A percentile compares a stretch with the other conserved stretches of the same genome.
These are phyloP conservation scores for Macropus fuliginosus DNA, from an alignment of 2,797 vertebrate genomes.

Conservation along the genomic window DNA sequence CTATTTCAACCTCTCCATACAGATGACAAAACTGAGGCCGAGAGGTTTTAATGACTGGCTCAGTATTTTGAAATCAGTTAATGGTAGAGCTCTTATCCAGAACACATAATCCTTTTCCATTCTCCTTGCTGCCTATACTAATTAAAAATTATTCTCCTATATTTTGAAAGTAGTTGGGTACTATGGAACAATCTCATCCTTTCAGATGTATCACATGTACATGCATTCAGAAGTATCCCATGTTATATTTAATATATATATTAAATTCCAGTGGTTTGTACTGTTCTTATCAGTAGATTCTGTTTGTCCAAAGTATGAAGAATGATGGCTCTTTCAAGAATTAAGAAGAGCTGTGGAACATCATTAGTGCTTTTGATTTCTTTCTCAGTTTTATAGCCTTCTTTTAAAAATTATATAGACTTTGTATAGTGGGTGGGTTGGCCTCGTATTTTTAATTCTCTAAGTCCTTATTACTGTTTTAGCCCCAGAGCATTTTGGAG, in stretches of 20 bases:
- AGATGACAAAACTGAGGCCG: not conserved
- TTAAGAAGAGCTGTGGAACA: not conserved
- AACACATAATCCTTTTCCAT: not conserved
- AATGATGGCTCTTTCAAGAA: not conserved
- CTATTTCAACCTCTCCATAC: not conserved
- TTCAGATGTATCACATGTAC: not conserved
- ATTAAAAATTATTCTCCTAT: not conserved
- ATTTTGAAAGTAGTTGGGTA: not conserved
- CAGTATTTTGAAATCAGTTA: not conserved
- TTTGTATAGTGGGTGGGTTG: not conserved
- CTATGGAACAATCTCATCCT: not conserved
- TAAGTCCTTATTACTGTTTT: slow-evolving; percentile 55
- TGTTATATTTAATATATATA: not conserved
- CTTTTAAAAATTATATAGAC: no score
- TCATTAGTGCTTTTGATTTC: not conserved
- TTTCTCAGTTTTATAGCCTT: not conserved
- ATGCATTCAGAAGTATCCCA: not conserved
- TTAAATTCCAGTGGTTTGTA: not conserved
- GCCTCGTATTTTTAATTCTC: slow-evolving; percentile 41
- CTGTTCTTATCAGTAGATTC: not conserved
- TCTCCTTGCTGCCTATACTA: not conserved
- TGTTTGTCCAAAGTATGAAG: not conserved
- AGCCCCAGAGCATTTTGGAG: slow-evolving; percentile 97
- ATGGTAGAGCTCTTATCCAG: not conserved
- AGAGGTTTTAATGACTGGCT: not conserved